Base-by-base conservation (phyloP, 2,888 invertebrate genomes). In the Clunio marinus region DNA sequence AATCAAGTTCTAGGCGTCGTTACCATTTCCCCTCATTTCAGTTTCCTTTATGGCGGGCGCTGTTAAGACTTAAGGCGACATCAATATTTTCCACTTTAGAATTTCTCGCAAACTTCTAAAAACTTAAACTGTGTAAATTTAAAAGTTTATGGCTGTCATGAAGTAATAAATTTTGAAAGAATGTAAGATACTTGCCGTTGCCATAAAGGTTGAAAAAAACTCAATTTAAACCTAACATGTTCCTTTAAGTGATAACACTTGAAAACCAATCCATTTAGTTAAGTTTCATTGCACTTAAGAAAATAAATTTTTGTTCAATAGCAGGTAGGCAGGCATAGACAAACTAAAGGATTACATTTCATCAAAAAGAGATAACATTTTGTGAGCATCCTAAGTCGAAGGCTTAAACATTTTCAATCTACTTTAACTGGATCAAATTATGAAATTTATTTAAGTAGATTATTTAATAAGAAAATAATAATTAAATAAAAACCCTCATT, bases 241-340 rank as follows among this genome's bases (percentile, higher is more conserved):
- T 51, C 51, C 20, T 8, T 51, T 20, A 51, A 51, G 51, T 17
- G 51, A 51, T 51, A 51, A 51, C 17, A 51, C 51, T 51, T 51
- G 51, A 51, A n/a, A 20, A n/a, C n/a, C n/a, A n/a, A 51, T 51
- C 51, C 51, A 22, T n/a, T 41, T 15, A 10, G 32, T 8, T 5
- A 8, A 32, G 32, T 32, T 10, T 8, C 7, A 8, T 10, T 32
- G 32, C 32, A n/a, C 32, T 45, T 45, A 4, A 45, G 45, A 45
- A 45, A 45, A 4, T 45, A 7, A 13, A 15, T 15, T 41, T 51
- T 51, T 51, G 5, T 7, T 15, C n/a, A 20, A 7, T 17, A 22
- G 22, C 51, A 51, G 51, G 51, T 51, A 51, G 51, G 10, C 2
- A n/a, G n/a, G n/a, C n/a, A n/a, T n/a, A n/a, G n/a, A n/a, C n/a